A percentile compares a stretch with the other conserved stretches of the same genome.
Evolutionary conservation across 2,888 invertebrate genomes (phyloP).

Genomic region (Anticlea derivata): DNA sequence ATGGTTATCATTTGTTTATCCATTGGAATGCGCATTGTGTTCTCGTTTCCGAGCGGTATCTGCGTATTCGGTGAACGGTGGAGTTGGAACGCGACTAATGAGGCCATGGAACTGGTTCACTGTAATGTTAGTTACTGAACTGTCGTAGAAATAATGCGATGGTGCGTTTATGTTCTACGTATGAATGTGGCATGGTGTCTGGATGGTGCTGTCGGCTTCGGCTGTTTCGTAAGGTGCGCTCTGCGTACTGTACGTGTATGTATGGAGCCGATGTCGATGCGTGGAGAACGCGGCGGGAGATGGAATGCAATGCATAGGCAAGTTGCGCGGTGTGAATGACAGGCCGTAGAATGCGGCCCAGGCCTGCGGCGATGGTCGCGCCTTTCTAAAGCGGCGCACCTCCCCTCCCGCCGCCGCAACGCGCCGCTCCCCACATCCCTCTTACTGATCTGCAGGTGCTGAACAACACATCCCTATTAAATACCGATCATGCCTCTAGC

Average conservation of each 20-base stretch:
- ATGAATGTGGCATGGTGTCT: constrained; percentile 61
- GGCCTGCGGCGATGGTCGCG: constrained; percentile 83
- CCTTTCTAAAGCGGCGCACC: constrained; percentile 83
- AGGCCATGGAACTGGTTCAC: constrained; percentile 77
- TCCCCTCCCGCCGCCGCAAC: constrained; percentile 56
- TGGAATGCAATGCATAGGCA: constrained; percentile 83
- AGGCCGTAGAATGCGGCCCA: constrained; percentile 83
- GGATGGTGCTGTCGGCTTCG: constrained; percentile 52
- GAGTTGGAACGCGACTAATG: constrained; percentile 60
- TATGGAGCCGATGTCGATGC: constrained; percentile 60
- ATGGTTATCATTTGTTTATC: constrained; percentile 81
- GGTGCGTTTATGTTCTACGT: constrained; percentile 66
- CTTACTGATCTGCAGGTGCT: constrained; percentile 78
- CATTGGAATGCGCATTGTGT: constrained; percentile 69
- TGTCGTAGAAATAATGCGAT: constrained; percentile 75
- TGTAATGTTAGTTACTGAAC: constrained; percentile 67
- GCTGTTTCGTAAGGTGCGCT: constrained; percentile 67
- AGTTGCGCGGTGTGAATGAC: constrained; percentile 84
- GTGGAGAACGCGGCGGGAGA: constrained; percentile 73
- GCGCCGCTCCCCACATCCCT: constrained; percentile 60
- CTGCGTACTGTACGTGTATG: constrained; percentile 45
- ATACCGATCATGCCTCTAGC: constrained; percentile 81
- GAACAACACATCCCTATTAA: constrained; percentile 80
- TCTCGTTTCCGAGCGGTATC: constrained; percentile 58
- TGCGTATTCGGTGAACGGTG: constrained; percentile 59